A percentile compares a stretch with the other conserved stretches of the same genome.
Evolutionary conservation across 2,113 vertebrate genomes (phyloP).

Genomic region (Notechis scutatus): DNA sequence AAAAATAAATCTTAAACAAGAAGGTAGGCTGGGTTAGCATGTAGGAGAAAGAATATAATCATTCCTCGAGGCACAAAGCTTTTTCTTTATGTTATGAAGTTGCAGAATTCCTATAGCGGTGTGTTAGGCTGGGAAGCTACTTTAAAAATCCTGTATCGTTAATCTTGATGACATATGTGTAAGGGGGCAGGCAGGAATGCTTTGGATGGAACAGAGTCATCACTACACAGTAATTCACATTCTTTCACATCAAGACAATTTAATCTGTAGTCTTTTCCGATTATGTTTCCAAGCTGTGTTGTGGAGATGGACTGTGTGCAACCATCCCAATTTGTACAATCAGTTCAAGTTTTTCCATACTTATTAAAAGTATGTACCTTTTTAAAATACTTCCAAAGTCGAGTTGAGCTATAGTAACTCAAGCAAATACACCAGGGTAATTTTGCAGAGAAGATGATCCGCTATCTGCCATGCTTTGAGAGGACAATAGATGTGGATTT

Average conservation of each 20-base stretch:
- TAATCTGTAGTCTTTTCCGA: not conserved
- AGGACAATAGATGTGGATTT: not conserved
- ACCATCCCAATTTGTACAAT: not conserved
- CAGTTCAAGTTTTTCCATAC: too few relatives aligned
- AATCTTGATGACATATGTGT: not conserved
- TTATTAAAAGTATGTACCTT: not conserved
- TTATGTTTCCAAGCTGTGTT: not conserved
- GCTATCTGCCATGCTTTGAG: not conserved
- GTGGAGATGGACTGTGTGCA: not conserved
- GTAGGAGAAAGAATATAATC: not conserved
- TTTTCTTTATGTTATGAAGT: not conserved
- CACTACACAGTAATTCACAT: not conserved
- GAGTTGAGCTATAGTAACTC: not conserved
- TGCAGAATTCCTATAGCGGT: not conserved
- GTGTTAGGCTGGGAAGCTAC: not conserved
- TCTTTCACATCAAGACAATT: not conserved
- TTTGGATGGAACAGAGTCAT: not conserved
- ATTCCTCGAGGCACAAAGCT: fast-evolving
- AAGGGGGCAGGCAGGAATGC: not conserved
- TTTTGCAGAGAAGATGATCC: not conserved
- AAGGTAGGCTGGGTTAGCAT: not conserved
- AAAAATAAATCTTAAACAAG: not conserved
- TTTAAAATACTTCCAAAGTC: not conserved
- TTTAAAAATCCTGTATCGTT: not conserved
- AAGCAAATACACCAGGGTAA: not conserved